A percentile compares a stretch with the other conserved stretches of the same genome.
Evolutionary conservation across 2,888 invertebrate genomes (phyloP).

Genomic region (Diarsia mendica): DNA sequence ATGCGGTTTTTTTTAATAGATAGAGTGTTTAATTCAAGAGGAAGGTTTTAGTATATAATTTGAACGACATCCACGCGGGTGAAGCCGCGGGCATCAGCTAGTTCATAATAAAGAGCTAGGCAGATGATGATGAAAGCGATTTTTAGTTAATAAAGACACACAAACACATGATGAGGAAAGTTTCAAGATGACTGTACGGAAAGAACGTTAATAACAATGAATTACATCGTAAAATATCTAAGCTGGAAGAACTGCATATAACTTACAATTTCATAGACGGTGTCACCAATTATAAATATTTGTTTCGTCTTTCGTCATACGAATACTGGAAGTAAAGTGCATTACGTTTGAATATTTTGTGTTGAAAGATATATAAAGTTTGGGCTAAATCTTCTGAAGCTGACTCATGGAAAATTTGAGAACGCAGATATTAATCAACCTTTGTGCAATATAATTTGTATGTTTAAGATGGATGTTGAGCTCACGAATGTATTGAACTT

Average conservation of each 20-base stretch:
- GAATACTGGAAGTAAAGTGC: conserved; percentile 5
- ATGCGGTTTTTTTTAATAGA: no score
- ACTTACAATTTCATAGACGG: conserved; percentile 18
- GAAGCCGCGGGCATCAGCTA: no score
- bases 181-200: background rate
- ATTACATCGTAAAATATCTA: conserved; percentile 19
- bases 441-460: conserved; percentile 25
- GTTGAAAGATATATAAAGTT: conserved; percentile 24
- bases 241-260: conserved; percentile 32
- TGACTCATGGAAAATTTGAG: conserved; percentile 44
- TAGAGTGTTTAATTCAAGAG: no score
- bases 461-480: background rate
- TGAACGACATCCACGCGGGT: no score
- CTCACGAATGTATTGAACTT: conserved; percentile 22
- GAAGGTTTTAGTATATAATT: no score
- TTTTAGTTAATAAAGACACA: background rate
- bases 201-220: conserved; percentile 15
- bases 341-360: conserved; percentile 19
- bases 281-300: conserved; percentile 42
- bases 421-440: conserved; percentile 13
- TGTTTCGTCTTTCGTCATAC: conserved; percentile 34
- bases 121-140: no score
- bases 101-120: no score
- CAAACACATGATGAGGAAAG: background rate
- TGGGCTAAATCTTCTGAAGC: conserved; percentile 26